These are phyloP conservation scores for Caenorhabditis japonica DNA, from an alignment of 2,888 invertebrate species.

Conservation along the genomic window DNA sequence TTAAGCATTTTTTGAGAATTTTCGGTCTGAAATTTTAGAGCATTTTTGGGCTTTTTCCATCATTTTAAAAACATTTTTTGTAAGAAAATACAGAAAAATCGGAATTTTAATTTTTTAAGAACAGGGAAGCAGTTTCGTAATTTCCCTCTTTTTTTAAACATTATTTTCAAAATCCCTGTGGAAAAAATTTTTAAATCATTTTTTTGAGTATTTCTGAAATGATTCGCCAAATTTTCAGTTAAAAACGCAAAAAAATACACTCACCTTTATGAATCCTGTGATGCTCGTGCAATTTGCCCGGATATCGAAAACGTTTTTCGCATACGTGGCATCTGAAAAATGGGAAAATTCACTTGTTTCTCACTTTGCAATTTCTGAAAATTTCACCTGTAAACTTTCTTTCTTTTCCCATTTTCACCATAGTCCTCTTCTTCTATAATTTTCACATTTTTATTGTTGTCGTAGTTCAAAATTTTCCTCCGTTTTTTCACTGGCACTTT, in stretches of 20 bases:
- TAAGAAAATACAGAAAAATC: too few species aligned
- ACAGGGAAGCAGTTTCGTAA: too few species aligned
- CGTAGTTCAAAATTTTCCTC: neutral
- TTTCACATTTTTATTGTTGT: neutral
- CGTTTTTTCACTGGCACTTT: constrained; percentile 6
- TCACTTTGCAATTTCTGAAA: neutral
- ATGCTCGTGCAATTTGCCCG: constrained; percentile 25
- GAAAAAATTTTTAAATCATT: neutral
- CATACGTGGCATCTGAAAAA: constrained; percentile 32
- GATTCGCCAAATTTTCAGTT: too few species aligned
- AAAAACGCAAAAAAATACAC: neutral
- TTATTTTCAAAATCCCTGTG: too few species aligned
- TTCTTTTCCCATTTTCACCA: neutral
- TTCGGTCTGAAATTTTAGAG: too few species aligned
- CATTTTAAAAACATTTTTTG: too few species aligned
- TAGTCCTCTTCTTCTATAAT: neutral
- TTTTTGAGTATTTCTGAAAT: neutral
- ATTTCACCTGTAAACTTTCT: too few species aligned
- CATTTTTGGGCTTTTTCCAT: too few species aligned
- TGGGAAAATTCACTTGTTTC: neutral
- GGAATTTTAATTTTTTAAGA: too few species aligned
- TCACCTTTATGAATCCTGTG: constrained; percentile 20
- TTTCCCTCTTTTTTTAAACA: too few species aligned
- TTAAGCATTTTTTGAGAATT: too few species aligned
- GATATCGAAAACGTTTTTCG: constrained; percentile 10